Evolutionary conservation across 2,888 invertebrate species (phyloP).

Genomic region (Amiota minor): DNA sequence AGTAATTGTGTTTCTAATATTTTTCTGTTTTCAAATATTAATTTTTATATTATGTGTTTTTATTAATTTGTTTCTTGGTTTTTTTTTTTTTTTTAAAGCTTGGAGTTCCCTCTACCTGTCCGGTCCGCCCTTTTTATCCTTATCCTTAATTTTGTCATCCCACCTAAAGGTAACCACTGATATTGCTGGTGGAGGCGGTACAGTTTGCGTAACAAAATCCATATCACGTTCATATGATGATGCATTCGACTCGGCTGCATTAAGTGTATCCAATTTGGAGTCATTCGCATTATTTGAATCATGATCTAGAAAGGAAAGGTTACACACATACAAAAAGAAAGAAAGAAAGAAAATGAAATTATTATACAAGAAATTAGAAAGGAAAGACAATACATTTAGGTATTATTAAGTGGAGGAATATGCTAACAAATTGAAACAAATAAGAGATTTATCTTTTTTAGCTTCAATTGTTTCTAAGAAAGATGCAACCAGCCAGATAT

Average conservation of each 20-base stretch:
- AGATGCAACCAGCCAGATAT: too few relatives aligned
- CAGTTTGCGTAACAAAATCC: constrained; percentile 52
- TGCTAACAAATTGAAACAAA: too few relatives aligned
- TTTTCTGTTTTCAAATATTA: constrained; percentile 27
- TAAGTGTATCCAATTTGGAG: constrained; percentile 59
- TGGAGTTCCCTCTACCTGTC: constrained; percentile 73
- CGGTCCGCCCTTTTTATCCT: constrained; percentile 75
- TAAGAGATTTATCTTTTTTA: too few relatives aligned
- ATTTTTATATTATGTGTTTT: constrained; percentile 2
- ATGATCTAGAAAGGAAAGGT: constrained; percentile 43
- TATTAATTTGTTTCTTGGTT: constrained; percentile 15
- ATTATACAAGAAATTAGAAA: not conserved
- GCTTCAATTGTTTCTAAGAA: too few relatives aligned
- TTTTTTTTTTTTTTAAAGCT: constrained; percentile 38
- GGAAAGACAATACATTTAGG: not conserved
- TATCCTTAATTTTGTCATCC: constrained; percentile 79
- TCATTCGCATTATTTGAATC: constrained; percentile 60
- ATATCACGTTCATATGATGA: constrained; percentile 60
- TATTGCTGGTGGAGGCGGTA: constrained; percentile 80
- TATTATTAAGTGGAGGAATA: too few relatives aligned
- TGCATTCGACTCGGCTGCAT: constrained; percentile 69
- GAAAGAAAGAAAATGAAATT: constrained; percentile 6
- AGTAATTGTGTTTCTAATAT: constrained; percentile 35
- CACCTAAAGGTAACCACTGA: constrained; percentile 95
- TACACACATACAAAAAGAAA: not conserved